Percentiles rank a stretch among this genome's conserved stretches.
phyloP scores from a whole-genome alignment of 2,888 invertebrate species.

The Macrosoma leucophasiata region DNA sequence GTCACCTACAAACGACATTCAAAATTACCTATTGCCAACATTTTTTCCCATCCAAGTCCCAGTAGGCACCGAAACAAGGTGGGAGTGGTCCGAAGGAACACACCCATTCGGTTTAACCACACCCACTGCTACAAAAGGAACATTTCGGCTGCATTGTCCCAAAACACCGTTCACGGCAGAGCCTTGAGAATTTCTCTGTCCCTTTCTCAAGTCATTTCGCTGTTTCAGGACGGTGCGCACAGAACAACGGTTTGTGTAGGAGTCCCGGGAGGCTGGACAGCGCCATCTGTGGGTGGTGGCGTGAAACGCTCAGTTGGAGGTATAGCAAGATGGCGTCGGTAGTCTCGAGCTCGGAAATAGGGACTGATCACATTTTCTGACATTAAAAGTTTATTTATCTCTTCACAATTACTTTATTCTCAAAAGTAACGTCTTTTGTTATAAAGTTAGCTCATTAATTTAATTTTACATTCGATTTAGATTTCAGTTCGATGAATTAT shows the following conservation, averaged over 20 bases:
- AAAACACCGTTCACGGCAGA: slow-evolving; percentile 40
- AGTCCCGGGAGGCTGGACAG: slow-evolving; percentile 40
- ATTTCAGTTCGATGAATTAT: too few relatives aligned
- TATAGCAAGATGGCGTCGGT: slow-evolving; percentile 57
- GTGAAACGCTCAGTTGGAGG: slow-evolving; percentile 33
- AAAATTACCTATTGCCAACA: slow-evolving; percentile 70
- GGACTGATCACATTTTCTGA: too few relatives aligned
- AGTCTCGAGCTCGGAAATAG: slow-evolving; percentile 32
- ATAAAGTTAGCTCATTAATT: too few relatives aligned
- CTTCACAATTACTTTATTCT: too few relatives aligned
- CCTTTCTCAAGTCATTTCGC: slow-evolving; percentile 58
- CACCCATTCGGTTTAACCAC: slow-evolving; percentile 57
- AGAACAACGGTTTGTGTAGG: slow-evolving; percentile 53
- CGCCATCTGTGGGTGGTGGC: slow-evolving; percentile 44
- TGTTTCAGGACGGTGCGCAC: slow-evolving; percentile 65
- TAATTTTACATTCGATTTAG: too few relatives aligned
- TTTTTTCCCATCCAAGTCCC: slow-evolving; percentile 67
- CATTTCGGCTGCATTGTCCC: slow-evolving; percentile 43
- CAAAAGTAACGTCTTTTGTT: too few relatives aligned
- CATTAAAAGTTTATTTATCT: too few relatives aligned
- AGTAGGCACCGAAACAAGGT: slow-evolving; percentile 69
- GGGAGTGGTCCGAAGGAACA: slow-evolving; percentile 57
- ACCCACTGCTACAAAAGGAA: slow-evolving; percentile 63
- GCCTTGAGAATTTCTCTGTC: slow-evolving; percentile 71
- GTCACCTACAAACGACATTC: slow-evolving; percentile 59